Evolutionary conservation across 2,888 invertebrate species (phyloP).

Genomic region (Agrenia bidenticulata): DNA sequence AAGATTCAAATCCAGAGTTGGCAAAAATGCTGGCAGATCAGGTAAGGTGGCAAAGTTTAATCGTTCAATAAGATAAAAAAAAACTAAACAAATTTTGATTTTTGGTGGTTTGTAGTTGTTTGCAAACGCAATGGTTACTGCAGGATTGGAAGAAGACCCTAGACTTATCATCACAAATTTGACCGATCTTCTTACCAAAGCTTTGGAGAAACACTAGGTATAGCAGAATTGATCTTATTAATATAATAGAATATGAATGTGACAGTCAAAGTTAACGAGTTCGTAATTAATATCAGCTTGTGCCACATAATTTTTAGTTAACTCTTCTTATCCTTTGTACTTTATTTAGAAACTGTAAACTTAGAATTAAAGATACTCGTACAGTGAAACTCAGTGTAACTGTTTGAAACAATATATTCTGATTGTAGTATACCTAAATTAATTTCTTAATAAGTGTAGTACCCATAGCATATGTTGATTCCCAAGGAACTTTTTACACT

Average conservation of each 20-base stretch:
- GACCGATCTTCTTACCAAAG: conserved; percentile 79
- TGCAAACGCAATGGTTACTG: conserved; percentile 91
- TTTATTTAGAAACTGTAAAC: conserved; percentile 8
- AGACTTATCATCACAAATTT: conserved; percentile 78
- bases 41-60: too few species aligned
- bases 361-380: background rate
- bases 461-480: too few species aligned
- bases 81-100: background rate
- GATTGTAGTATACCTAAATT: too few species aligned
- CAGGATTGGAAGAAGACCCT: conserved; percentile 90
- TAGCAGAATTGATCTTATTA: conserved; percentile 12
- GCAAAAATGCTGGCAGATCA: conserved; percentile 83
- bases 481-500: background rate
- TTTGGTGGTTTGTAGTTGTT: conserved; percentile 69
- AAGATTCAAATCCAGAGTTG: conserved; percentile 72
- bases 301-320: background rate
- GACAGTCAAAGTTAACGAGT: background rate
- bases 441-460: too few species aligned
- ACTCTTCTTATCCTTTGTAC: background rate
- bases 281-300: too few species aligned
- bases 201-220: conserved; percentile 66
- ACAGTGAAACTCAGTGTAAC: background rate
- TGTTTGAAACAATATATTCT: too few species aligned
- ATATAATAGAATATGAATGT: background rate
- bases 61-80: background rate